Percentiles rank a stretch among this genome's conserved stretches.
Evolutionary conservation across 2,888 invertebrate species (phyloP).

Genomic region (Dryobota labecula): DNA sequence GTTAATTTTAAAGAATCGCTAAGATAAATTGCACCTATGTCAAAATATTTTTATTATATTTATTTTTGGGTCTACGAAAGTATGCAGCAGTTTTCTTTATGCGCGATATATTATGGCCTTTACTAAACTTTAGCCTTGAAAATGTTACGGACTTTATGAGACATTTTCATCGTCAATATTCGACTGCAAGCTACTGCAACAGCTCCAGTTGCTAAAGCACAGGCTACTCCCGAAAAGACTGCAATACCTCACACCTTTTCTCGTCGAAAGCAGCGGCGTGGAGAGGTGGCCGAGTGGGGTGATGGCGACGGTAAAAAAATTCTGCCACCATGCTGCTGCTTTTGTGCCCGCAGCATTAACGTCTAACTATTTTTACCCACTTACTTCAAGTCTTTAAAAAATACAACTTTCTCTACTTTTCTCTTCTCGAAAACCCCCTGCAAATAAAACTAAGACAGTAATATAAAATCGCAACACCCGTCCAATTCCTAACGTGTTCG

Average conservation of each 20-base stretch:
- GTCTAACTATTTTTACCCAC: background rate
- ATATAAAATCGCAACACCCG: constrained; percentile 29
- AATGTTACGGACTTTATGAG: background rate
- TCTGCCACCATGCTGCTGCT: too few relatives aligned
- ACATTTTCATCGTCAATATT: background rate
- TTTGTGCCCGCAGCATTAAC: background rate
- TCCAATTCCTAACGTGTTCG: constrained; percentile 59
- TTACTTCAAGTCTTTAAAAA: background rate
- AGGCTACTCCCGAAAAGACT: background rate
- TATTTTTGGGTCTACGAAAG: background rate
- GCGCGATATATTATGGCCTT: background rate
- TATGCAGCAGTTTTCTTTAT: background rate
- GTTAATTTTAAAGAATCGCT: background rate
- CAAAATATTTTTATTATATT: background rate
- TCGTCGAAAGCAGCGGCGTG: too few relatives aligned
- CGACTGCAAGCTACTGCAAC: background rate
- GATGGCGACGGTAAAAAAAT: too few relatives aligned
- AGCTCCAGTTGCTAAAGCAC: background rate
- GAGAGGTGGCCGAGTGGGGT: too few relatives aligned
- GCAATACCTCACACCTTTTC: background rate
- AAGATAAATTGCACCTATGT: background rate
- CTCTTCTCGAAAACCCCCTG: background rate
- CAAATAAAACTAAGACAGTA: background rate
- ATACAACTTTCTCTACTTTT: background rate
- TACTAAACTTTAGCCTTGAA: background rate